Evolutionary conservation across 2,888 invertebrate species (phyloP), one percentile per base, ranked within the genome.

Genomic region (Allacma fusca): DNA sequence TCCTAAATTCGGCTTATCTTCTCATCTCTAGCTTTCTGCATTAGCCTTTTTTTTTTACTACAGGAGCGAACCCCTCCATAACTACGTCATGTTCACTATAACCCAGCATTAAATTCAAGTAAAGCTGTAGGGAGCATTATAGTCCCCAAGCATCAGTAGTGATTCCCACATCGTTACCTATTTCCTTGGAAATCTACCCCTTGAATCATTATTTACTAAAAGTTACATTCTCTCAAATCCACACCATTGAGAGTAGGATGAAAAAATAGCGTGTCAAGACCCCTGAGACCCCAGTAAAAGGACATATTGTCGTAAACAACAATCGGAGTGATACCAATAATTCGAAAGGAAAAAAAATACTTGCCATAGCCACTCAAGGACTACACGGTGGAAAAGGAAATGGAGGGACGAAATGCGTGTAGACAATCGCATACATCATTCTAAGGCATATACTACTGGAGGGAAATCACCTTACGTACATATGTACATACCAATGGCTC

Each of bases 351-450:
- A 50, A n/a, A 50, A 50, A 50, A 50, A 5, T n/a, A n/a, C n/a
- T 50, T 50, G 50, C 50, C 50, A 50, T 50, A 50, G 19, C n/a
- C 50, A 50, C 50, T 50, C 50, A 50, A 50, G 50, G 50, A 50
- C 1, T n/a, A 50, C 50, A 50, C 16, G 7, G 19, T 50, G 50
- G 50, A 50, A 50, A 50, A 50, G 50, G 50, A 50, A 50, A 50
- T 50, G 50, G 50, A 57, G 29, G 19, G 29, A 26, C 2, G 28
- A 29, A 59, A 21, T 72, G 59, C 44, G 69, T 43, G 69, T 70
- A 68, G 68, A 40, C 40, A 34, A 68, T 68, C 40, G 34, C 68
- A 68, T 40, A 40, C 40, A 40, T 40, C 50, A 50, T 50, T 50
- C 50, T 50, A 50, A 5, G 2, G 19, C 50, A 50, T 16, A 50